phyloP scores from a whole-genome alignment of 2,888 invertebrate genomes.

The Tenthredo amoena region DNA sequence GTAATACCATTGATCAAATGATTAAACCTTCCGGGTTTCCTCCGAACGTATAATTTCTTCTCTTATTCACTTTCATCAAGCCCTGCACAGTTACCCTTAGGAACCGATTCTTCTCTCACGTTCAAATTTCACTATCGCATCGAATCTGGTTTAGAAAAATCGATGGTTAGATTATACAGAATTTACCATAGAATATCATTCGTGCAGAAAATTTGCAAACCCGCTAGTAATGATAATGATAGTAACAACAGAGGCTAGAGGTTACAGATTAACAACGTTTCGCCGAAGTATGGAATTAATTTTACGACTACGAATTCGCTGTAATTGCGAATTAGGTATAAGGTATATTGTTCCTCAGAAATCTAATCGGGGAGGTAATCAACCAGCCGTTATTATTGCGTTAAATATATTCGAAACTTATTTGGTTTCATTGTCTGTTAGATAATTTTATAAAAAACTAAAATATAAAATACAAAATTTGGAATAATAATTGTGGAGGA shows the following conservation, averaged over 20 bases:
- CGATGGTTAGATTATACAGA: background rate
- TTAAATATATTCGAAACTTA: no score
- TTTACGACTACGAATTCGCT: no score
- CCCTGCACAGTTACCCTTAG: background rate
- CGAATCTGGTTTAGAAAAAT: background rate
- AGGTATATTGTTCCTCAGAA: no score
- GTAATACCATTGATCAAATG: constrained; percentile 11
- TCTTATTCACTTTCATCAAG: background rate
- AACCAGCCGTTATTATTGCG: no score
- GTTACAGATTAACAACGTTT: no score
- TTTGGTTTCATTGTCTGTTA: no score
- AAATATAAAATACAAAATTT: background rate
- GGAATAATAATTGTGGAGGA: background rate
- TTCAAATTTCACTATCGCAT: background rate
- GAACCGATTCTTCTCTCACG: background rate
- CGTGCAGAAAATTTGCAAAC: no score
- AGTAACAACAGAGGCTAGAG: no score
- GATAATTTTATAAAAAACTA: background rate
- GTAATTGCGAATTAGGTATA: no score
- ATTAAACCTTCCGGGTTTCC: background rate
- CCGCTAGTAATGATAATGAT: no score
- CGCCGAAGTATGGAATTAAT: no score
- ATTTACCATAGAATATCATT: background rate
- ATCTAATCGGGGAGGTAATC: no score
- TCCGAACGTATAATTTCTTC: background rate